Conservation (phyloP, 1,140 invertebrate genomes). For the Choristoneura fumiferana region DNA sequence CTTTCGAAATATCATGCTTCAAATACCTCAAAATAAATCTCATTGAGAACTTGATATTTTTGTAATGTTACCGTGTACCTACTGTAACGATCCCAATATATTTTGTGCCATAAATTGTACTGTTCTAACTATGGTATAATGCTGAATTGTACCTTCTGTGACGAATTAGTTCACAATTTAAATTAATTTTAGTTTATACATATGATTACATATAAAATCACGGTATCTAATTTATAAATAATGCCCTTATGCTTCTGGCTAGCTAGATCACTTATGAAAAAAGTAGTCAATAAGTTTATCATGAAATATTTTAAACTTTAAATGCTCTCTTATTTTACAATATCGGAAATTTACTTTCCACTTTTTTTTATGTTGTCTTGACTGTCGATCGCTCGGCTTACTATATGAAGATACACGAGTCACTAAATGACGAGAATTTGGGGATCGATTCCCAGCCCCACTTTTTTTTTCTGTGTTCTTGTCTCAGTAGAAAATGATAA, state of each 20-base stretch:
- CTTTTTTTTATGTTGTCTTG: too few species aligned
- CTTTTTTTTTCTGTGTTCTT: too few species aligned
- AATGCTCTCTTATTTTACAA: conserved; percentile 14
- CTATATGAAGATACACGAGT: too few species aligned
- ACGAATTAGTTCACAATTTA: conserved; percentile 2
- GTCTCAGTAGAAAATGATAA: too few species aligned
- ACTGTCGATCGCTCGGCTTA: too few species aligned
- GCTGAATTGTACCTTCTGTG: conserved; percentile 2
- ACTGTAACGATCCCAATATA: background rate
- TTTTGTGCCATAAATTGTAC: conserved; percentile 16
- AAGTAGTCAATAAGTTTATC: background rate
- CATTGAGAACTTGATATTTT: background rate
- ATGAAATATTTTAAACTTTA: background rate
- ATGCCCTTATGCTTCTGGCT: conserved; percentile 5
- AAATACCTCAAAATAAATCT: too few species aligned
- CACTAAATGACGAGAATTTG: too few species aligned
- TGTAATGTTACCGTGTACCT: background rate
- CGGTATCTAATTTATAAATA: conserved; percentile 3
- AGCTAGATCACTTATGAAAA: background rate
- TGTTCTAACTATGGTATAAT: background rate
- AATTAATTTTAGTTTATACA: background rate
- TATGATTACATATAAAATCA: background rate
- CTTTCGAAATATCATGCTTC: too few species aligned
- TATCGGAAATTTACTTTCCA: too few species aligned
- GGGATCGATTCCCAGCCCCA: too few species aligned